Percentiles rank a stretch among this genome's conserved stretches.
phyloP scores from a whole-genome alignment of 2,888 invertebrate species.

The Xylota sylvarum region DNA sequence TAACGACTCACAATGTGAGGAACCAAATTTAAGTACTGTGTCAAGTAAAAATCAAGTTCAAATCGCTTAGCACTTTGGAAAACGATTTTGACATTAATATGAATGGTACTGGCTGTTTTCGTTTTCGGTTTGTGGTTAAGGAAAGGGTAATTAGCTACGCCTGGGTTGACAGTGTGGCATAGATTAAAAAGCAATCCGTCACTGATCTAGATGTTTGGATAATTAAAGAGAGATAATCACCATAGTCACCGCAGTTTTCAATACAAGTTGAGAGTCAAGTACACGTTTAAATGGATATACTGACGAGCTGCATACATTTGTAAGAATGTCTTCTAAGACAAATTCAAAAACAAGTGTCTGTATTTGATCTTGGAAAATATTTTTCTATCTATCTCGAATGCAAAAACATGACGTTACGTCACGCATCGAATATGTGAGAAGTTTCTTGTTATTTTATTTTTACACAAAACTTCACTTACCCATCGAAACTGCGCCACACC shows the following conservation, averaged over 20 bases:
- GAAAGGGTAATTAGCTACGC: constrained; percentile 48
- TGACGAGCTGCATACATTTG: too few relatives aligned
- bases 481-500: constrained; percentile 12
- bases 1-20: constrained; percentile 10
- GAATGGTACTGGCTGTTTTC: constrained; percentile 17
- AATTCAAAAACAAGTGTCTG: too few relatives aligned
- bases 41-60: constrained; percentile 67
- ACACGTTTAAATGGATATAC: too few relatives aligned
- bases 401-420: background rate
- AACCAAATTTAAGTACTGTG: constrained; percentile 41
- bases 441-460: background rate
- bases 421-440: background rate
- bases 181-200: constrained; percentile 27
- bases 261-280: too few relatives aligned
- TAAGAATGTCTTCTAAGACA: too few relatives aligned
- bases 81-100: constrained; percentile 43
- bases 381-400: background rate
- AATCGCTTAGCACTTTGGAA: constrained; percentile 66
- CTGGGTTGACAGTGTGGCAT: constrained; percentile 36
- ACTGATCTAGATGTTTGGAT: constrained; percentile 33
- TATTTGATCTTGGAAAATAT: background rate
- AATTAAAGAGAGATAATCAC: constrained; percentile 4
- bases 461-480: constrained; percentile 13
- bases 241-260: background rate
- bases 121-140: background rate